Evolutionary conservation across 1,140 invertebrate species (phyloP), one percentile per base, ranked within the genome.

Genomic region (Eumaeus atala): DNA sequence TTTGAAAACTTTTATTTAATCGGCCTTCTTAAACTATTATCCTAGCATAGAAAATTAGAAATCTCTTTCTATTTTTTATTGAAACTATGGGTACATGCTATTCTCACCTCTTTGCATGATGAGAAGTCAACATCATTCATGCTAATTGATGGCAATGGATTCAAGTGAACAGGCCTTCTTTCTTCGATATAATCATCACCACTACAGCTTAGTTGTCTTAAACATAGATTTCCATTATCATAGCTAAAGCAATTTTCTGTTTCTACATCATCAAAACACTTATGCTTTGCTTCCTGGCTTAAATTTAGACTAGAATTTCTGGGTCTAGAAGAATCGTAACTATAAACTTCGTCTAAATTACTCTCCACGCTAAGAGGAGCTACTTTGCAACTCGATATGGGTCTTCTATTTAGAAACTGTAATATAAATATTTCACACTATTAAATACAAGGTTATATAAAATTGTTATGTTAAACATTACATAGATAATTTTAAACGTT

Each of bases 101-200:
- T 56, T 73, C 66, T 72, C 66, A 83, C 82, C 66, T 77, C 74
- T 62, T 72, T 72, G 48, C 61, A 77, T 70, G 77, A 74, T 9
- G 71, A 70, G 62, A 85, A 72, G 64, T 84, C 77, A 59, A 85
- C 72, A 69, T 73, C 67, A 69, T 67, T 76, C 59, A 79, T 81
- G 54, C 72, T 77, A 54, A 66, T 74, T 40, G 68, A 69, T 38
- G 77, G 70, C 16, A 75, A 51, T 35, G 67, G 56, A 62, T 70
- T 64, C 9, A 68, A 67, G 40, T 64, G 55, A 42, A 61, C 61
- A 9, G 52, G 56, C 34, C 55, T 53, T 49, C 54, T 74, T 54
- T 70, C 61, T 56, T 86, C 83, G 54, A 86, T 69, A 50, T 86
- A 86, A 58, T 86, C 83, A 71, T 86, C 83, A 62, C 55, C 66